Evolutionary conservation across 2,888 invertebrate species (phyloP).

Genomic region (Melieria picta): DNA sequence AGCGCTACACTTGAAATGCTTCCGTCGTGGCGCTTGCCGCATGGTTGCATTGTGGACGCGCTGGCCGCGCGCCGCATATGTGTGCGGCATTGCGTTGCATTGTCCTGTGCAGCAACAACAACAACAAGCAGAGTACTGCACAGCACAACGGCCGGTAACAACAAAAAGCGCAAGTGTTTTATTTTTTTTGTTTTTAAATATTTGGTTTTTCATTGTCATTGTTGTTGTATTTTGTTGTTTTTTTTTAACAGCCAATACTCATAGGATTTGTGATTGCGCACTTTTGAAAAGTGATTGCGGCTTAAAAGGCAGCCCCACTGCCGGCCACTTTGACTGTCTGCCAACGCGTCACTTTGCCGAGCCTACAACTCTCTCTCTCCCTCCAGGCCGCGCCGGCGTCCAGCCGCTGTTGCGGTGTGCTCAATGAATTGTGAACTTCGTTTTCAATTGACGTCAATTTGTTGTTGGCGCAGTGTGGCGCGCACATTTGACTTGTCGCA

Average conservation of each 20-base stretch:
- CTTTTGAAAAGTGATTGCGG: constrained; percentile 41
- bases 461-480: constrained; percentile 32
- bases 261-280: constrained; percentile 42
- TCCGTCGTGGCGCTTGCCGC: constrained; percentile 39
- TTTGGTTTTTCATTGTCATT: constrained; percentile 18
- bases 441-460: constrained; percentile 54
- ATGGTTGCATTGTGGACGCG: constrained; percentile 19
- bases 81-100: constrained; percentile 18
- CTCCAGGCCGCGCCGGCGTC: no score
- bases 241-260: constrained; percentile 23
- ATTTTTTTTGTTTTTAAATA: constrained; percentile 1
- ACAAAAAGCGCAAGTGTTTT: not conserved
- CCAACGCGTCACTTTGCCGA: not conserved
- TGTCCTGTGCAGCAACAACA: constrained; percentile 28
- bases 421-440: constrained; percentile 56
- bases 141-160: constrained; percentile 5
- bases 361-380: no score
- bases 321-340: no score
- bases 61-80: constrained; percentile 2
- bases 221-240: constrained; percentile 21
- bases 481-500: constrained; percentile 21
- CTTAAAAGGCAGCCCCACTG: constrained; percentile 14
- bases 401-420: constrained; percentile 31
- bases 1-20: constrained; percentile 45
- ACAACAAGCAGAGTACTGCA: constrained; percentile 17